Percentiles rank a stretch among this genome's conserved stretches.
phyloP scores from a whole-genome alignment of 2,113 vertebrate genomes.

The Caranx ignobilis region DNA sequence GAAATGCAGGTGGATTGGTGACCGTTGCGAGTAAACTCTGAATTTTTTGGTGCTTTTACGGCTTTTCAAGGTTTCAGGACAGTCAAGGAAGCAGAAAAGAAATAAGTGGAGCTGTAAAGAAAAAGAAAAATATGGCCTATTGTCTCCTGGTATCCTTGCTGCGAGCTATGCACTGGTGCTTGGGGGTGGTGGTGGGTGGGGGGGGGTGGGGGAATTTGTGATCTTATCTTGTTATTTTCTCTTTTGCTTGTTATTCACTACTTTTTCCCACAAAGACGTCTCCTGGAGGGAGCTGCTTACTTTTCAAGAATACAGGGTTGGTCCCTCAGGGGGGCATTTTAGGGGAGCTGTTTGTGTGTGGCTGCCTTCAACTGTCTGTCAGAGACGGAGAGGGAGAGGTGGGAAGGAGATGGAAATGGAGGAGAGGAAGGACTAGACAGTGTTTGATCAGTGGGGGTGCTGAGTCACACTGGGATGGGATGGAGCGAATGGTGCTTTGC shows the following conservation, averaged over 20 bases:
- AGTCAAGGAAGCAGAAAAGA: not conserved
- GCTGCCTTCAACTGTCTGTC: slow-evolving; percentile 55
- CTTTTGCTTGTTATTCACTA: slow-evolving; percentile 54
- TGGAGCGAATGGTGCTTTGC: slow-evolving; percentile 53
- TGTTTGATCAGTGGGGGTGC: slow-evolving; percentile 70
- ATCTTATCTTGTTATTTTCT: slow-evolving; percentile 64
- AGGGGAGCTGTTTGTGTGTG: slow-evolving; percentile 53
- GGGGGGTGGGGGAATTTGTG: slow-evolving; percentile 44
- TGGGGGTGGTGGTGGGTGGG: slow-evolving; percentile 31
- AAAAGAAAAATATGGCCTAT: slow-evolving; percentile 22
- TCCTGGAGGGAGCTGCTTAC: slow-evolving; percentile 48
- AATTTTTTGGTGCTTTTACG: slow-evolving; percentile 14
- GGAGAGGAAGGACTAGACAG: slow-evolving; percentile 43
- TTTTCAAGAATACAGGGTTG: slow-evolving; percentile 59
- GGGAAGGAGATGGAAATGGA: slow-evolving; percentile 32
- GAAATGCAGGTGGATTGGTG: not conserved
- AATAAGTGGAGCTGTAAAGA: slow-evolving; percentile 21
- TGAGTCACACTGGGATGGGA: slow-evolving; percentile 69
- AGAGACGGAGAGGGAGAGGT: slow-evolving; percentile 23
- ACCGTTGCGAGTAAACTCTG: not conserved
- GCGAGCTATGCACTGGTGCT: slow-evolving; percentile 31
- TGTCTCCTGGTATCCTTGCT: slow-evolving; percentile 48
- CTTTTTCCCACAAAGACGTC: slow-evolving; percentile 34
- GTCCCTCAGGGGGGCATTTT: slow-evolving; percentile 55
- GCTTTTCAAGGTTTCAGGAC: slow-evolving; percentile 22